These are phyloP conservation scores for Melieria crassipennis DNA, from an alignment of 2,888 invertebrate species.

Conservation along the genomic window DNA sequence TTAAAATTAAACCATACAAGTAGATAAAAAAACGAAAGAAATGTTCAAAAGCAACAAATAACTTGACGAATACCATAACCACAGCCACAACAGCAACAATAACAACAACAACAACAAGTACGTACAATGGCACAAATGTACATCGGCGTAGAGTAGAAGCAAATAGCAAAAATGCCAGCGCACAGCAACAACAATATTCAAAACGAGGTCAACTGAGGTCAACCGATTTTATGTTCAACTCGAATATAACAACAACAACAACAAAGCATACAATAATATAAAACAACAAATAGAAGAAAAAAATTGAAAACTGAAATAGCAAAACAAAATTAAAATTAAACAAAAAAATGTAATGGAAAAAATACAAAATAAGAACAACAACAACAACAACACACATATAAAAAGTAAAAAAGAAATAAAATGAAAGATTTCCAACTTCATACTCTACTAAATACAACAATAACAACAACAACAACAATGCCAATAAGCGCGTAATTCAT, in stretches of 20 bases:
- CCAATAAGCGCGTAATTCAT: background rate
- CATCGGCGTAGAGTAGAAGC: too few species aligned
- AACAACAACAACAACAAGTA: background rate
- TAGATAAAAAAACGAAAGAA: background rate
- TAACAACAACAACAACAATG: background rate
- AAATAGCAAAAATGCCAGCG: too few species aligned
- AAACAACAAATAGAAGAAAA: background rate
- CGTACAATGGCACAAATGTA: background rate
- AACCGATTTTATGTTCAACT: slow-evolving; percentile 2
- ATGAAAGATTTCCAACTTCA: background rate
- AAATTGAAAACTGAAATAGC: background rate
- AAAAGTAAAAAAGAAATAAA: background rate
- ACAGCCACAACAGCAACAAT: background rate
- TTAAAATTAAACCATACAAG: background rate
- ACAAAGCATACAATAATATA: background rate
- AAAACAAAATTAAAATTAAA: background rate
- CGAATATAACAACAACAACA: too few species aligned
- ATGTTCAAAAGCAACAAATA: background rate
- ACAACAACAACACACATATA: background rate
- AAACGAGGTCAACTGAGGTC: slow-evolving; percentile 3
- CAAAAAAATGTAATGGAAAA: background rate
- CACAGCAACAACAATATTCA: background rate
- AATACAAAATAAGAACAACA: background rate
- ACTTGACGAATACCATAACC: background rate
- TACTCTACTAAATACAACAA: background rate